phyloP scores from a whole-genome alignment of 1,140 invertebrate species.

The Araneus ventricosus region DNA sequence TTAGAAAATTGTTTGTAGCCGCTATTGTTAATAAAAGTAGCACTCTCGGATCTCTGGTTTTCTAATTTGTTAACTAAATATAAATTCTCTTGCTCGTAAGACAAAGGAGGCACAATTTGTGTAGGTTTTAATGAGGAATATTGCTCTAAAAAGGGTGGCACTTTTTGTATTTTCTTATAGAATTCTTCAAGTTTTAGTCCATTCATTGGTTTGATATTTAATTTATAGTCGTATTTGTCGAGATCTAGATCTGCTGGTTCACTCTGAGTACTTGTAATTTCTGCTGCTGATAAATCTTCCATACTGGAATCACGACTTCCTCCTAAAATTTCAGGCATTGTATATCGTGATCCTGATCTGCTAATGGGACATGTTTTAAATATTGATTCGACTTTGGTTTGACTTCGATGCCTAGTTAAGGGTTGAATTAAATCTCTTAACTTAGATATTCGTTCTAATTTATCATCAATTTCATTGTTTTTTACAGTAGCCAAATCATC shows the following conservation, averaged over 20 bases:
- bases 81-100: conserved; percentile 66
- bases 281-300: conserved; percentile 69
- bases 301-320: conserved; percentile 63
- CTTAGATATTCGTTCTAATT: conserved; percentile 63
- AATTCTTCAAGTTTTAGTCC: conserved; percentile 75
- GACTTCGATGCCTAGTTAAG: conserved; percentile 61
- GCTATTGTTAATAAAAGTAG: background rate
- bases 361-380: conserved; percentile 69
- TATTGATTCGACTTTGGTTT: conserved; percentile 65
- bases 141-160: conserved; percentile 74
- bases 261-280: conserved; percentile 73
- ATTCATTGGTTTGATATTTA: conserved; percentile 76
- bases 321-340: conserved; percentile 66
- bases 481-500: conserved; percentile 29
- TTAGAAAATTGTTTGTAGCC: conserved; percentile 50
- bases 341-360: conserved; percentile 46
- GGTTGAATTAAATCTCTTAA: conserved; percentile 69
- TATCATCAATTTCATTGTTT: conserved; percentile 54
- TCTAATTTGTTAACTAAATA: conserved; percentile 64
- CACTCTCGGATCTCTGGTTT: conserved; percentile 52
- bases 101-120: conserved; percentile 71
- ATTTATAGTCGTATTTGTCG: conserved; percentile 73
- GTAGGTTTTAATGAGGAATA: conserved; percentile 69
- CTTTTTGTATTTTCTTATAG: conserved; percentile 75
- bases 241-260: conserved; percentile 75